phyloP scores from a whole-genome alignment of 2,797 vertebrate genomes.

The Silurus lanzhouensis region DNA sequence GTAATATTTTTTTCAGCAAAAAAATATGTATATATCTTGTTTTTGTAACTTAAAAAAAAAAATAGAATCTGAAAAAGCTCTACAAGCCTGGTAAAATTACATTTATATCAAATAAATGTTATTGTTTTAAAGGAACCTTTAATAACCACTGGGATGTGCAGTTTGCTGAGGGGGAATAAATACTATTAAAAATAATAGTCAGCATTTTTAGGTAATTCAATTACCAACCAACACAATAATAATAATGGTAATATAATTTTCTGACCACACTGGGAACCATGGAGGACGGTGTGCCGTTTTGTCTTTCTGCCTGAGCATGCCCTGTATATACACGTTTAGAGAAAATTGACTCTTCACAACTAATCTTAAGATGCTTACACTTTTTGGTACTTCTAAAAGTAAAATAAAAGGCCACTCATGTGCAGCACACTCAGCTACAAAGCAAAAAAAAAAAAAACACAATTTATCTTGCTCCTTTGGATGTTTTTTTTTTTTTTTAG shows the following conservation, averaged over 20 bases:
- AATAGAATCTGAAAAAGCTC: neutral
- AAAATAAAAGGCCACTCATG: neutral
- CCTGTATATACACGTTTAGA: neutral
- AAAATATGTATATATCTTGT: neutral
- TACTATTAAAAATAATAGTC: conserved; percentile 43
- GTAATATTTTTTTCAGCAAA: neutral
- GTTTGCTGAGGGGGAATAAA: conserved; percentile 7
- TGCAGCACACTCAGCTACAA: neutral
- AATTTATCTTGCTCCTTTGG: conserved; percentile 69
- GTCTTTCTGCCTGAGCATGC: neutral
- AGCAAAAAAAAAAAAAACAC: conserved; percentile 59
- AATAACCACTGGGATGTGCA: conserved; percentile 6
- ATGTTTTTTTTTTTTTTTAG: conserved; percentile 66
- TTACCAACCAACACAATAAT: conserved; percentile 9
- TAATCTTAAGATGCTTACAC: neutral
- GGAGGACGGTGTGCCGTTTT: neutral
- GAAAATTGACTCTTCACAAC: neutral
- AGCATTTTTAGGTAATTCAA: conserved; percentile 61
- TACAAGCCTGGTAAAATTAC: neutral
- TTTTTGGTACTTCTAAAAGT: neutral
- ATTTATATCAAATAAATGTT: conserved; percentile 10
- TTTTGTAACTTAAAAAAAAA: no score
- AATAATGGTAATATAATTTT: conserved; percentile 50
- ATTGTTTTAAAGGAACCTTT: neutral
- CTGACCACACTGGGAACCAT: neutral